Percentiles rank a stretch among this genome's conserved stretches.
Evolutionary conservation across 2,797 vertebrate species (phyloP).

Genomic region (Synaphobranchus kaupii): DNA sequence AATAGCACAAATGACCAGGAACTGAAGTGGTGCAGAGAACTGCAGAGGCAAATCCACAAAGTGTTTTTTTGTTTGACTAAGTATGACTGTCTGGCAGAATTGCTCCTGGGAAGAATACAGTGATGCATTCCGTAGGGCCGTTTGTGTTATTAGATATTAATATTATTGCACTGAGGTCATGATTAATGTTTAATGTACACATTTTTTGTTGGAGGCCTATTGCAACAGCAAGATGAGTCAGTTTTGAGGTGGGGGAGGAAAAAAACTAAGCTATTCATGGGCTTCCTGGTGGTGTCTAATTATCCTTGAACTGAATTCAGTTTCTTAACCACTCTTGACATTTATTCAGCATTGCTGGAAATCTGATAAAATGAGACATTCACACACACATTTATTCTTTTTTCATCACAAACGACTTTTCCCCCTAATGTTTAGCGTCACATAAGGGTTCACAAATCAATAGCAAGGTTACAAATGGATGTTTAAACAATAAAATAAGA

Average conservation of each 20-base stretch:
- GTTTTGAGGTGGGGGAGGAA: not conserved
- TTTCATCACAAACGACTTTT: not conserved
- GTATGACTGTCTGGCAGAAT: not conserved
- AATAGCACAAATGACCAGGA: not conserved
- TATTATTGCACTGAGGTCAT: not conserved
- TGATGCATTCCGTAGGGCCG: not conserved
- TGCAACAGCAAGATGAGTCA: not conserved
- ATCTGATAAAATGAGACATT: not conserved
- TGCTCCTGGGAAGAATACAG: not conserved
- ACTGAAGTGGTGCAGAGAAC: not conserved
- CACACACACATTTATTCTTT: not conserved
- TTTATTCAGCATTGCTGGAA: not conserved
- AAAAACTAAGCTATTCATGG: not conserved
- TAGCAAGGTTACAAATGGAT: not conserved
- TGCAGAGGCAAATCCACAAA: not conserved
- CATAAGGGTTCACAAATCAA: not conserved
- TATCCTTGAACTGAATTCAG: not conserved
- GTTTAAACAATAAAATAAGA: not conserved
- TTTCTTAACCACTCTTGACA: conserved; percentile 2
- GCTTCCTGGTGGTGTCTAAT: not conserved
- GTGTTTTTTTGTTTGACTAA: not conserved
- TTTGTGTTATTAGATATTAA: not conserved
- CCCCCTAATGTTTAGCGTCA: not conserved
- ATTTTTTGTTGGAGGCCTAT: not conserved
- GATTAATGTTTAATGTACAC: conserved; percentile 22